Conservation (phyloP, 2,797 vertebrate species). For the Pempheris klunzingeri region DNA sequence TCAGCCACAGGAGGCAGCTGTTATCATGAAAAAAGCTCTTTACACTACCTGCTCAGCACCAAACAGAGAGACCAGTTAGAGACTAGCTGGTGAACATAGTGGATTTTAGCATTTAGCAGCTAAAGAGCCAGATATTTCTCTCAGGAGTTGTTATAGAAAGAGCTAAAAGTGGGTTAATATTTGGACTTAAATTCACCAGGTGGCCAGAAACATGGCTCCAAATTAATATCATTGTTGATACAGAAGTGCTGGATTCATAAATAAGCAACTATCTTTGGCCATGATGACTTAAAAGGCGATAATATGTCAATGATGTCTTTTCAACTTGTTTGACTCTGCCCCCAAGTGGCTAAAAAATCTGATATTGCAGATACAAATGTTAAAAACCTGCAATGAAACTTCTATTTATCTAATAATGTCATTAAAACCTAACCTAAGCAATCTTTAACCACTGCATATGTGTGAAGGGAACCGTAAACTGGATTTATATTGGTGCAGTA, state of each 20-base stretch:
- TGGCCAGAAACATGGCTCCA: too few species aligned
- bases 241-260: neutral
- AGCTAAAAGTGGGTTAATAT: neutral
- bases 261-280: neutral
- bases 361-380: neutral
- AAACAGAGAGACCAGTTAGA: neutral
- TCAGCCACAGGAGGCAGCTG: neutral
- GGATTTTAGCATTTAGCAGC: constrained; percentile 9
- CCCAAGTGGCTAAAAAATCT: neutral
- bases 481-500: neutral
- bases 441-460: neutral
- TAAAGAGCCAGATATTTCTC: neutral
- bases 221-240: too few species aligned
- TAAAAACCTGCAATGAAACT: neutral
- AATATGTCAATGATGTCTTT: neutral
- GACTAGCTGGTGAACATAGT: neutral
- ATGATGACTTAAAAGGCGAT: neutral
- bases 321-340: neutral
- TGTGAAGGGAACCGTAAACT: neutral
- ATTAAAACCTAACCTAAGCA: neutral
- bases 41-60: neutral
- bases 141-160: neutral
- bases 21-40: neutral
- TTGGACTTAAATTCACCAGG: neutral
- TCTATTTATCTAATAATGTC: neutral